Conservation (phyloP, 1,140 invertebrate species). For the Papilio dardanus region DNA sequence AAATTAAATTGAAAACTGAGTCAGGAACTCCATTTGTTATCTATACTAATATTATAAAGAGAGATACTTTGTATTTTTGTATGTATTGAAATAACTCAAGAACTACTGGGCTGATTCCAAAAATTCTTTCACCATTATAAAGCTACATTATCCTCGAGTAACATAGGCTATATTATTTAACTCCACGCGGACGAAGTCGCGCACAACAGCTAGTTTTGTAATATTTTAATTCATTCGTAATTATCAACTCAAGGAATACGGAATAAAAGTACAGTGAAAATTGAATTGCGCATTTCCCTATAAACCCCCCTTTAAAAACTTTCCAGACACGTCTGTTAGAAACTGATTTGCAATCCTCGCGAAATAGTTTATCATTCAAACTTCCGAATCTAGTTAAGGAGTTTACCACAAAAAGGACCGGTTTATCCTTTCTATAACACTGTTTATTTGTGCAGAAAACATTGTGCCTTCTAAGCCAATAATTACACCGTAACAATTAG, state of each 20-base stretch:
- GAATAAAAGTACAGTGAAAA: neutral
- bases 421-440: neutral
- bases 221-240: neutral
- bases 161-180: too few relatives aligned
- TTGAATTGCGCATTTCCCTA: conserved; percentile 13
- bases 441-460: neutral
- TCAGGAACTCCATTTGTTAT: too few relatives aligned
- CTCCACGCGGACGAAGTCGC: too few relatives aligned
- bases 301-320: neutral
- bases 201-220: neutral
- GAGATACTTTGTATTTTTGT: too few relatives aligned
- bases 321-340: neutral
- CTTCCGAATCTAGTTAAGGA: neutral
- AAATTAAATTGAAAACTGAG: too few relatives aligned
- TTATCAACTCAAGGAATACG: neutral
- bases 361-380: conserved; percentile 6
- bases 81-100: too few relatives aligned
- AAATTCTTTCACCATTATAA: too few relatives aligned
- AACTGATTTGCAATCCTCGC: conserved; percentile 9
- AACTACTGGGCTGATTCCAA: too few relatives aligned
- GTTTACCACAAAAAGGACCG: neutral
- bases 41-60: too few relatives aligned
- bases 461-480: too few relatives aligned
- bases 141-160: too few relatives aligned
- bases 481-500: too few relatives aligned